Evolutionary conservation across 2,113 vertebrate genomes (phyloP), one percentile per base, ranked within the genome.

Genomic region (Brevimyrus niger): DNA sequence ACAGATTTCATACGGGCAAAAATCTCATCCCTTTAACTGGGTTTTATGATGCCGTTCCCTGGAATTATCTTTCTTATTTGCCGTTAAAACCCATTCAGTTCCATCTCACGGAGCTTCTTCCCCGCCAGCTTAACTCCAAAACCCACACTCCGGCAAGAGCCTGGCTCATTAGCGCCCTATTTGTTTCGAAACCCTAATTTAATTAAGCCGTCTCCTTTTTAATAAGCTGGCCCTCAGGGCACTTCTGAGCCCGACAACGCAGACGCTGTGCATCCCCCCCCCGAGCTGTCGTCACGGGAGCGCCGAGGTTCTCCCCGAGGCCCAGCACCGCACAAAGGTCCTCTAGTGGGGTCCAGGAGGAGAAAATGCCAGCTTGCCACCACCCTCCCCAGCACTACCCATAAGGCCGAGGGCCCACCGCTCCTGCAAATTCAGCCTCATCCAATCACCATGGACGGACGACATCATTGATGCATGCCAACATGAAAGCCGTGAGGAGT

Each of bases 151-250:
- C 47, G 46, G 21, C 19, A 8, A 44, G 76, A 51, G 65, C 50
- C 65, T 50, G 51, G 69, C 80, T 87, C 86, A 80, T 89, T 76
- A 89, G 47, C 23, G 27, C 6, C 85, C 84, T 87, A 89, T 80
- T 46, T 53, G 61, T 89, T 87, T 87, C 48, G 31, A 87, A 90
- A 90, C 65, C 85, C 61, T 53, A 89, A 89, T 89, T 87, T 87
- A 87, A 90, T 90, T 76, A 87, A 87, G 61, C 35, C 47, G 50
- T 87, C 61, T 80, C 27, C 85, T n/a, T 90, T 80, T 55, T 73
- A 90, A 89, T 87, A 17, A 86, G 58, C 23, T 58, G n/a, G 27
- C 13, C 65, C 84, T 89, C 89, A n/a, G 73, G 82, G 51, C 9
- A 53, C 23, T 47, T 47, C 84, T 89, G 31, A 80, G 84, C 19